phyloP scores from a whole-genome alignment of 2,113 vertebrate species.

The Chiloscyllium plagiosum region DNA sequence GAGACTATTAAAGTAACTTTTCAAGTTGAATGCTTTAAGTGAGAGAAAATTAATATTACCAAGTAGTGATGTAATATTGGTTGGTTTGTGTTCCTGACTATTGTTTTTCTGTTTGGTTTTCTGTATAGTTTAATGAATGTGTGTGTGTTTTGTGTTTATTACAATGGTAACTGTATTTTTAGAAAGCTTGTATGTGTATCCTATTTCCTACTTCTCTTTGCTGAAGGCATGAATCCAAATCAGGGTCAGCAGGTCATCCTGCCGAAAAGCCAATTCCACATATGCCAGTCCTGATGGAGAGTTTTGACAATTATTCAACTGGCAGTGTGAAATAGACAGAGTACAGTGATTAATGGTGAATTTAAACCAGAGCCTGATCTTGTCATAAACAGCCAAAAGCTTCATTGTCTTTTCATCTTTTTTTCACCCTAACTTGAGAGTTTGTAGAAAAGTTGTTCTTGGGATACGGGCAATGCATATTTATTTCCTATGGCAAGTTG shows the following conservation, averaged over 20 bases:
- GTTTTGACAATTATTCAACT: neutral
- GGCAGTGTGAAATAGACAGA: neutral
- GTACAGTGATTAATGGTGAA: neutral
- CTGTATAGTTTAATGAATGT: neutral
- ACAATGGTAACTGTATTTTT: neutral
- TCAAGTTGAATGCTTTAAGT: neutral
- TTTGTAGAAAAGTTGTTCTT: neutral
- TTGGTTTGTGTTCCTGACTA: neutral
- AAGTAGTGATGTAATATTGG: neutral
- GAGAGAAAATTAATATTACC: no score
- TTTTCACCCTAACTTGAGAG: neutral
- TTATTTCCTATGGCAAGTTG: neutral
- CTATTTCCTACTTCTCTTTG: neutral
- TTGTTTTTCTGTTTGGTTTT: neutral
- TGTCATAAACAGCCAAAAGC: neutral
- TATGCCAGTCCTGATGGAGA: neutral
- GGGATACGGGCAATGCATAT: neutral
- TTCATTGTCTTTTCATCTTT: neutral
- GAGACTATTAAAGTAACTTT: neutral
- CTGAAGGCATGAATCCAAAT: neutral
- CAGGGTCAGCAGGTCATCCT: neutral
- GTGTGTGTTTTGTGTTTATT: neutral
- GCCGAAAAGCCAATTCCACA: neutral
- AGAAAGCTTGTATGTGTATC: neutral
- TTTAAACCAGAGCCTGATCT: neutral